These are phyloP conservation scores for Conus ventricosus DNA, from an alignment of 1,140 invertebrate species.

Conservation along the genomic window DNA sequence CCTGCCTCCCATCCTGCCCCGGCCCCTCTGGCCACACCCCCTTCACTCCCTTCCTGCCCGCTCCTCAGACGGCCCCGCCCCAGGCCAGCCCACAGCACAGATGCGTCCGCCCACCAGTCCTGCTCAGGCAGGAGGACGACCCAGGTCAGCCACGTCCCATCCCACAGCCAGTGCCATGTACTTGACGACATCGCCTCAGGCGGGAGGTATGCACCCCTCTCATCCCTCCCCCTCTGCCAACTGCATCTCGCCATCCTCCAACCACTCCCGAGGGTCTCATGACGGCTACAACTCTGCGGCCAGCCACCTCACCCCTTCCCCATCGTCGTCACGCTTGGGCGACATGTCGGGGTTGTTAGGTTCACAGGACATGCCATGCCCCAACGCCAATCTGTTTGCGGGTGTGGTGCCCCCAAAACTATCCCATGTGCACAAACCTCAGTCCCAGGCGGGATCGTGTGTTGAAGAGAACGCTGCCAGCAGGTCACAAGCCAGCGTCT, in stretches of 20 bases:
- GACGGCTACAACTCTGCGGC: conserved; percentile 23
- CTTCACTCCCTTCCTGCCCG: conserved; percentile 37
- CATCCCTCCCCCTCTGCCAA: conserved; percentile 32
- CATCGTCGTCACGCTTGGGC: conserved; percentile 21
- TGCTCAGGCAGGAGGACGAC: conserved; percentile 32
- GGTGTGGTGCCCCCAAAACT: conserved; percentile 32
- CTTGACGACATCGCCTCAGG: conserved; percentile 28
- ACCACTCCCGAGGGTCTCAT: conserved; percentile 30
- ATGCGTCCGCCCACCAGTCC: conserved; percentile 38
- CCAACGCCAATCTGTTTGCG: conserved; percentile 33
- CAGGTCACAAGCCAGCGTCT: conserved; percentile 53
- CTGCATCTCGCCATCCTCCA: conserved; percentile 35
- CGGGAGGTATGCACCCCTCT: conserved; percentile 5
- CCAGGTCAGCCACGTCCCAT: conserved; percentile 36
- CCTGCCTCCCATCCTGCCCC: conserved; percentile 5
- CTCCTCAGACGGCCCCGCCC: conserved; percentile 32
- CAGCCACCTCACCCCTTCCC: conserved; percentile 19
- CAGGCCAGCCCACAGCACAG: conserved; percentile 21
- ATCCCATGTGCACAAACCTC: conserved; percentile 34
- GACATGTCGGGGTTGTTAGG: conserved; percentile 34
- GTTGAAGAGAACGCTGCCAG: conserved; percentile 29
- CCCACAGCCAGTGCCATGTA: conserved; percentile 28
- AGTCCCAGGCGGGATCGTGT: conserved; percentile 18
- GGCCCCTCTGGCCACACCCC: not conserved
- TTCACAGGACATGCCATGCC: conserved; percentile 23